These are phyloP conservation scores for Smithornis capensis DNA, from an alignment of 2,113 vertebrate genomes.

Conservation along the genomic window DNA sequence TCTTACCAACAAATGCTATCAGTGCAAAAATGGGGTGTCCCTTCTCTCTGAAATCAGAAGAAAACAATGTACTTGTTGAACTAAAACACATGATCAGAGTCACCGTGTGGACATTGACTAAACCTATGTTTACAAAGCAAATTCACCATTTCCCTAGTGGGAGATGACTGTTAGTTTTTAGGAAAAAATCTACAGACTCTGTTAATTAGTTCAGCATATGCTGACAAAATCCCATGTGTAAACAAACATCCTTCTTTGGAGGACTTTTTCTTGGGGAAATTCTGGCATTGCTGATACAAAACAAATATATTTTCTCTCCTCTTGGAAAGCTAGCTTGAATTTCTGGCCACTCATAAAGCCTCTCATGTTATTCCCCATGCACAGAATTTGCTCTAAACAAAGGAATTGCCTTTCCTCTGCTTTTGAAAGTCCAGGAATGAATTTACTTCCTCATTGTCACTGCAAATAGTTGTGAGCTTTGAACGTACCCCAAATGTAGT, in stretches of 20 bases:
- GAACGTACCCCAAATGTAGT: neutral
- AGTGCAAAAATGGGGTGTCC: neutral
- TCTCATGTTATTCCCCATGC: neutral
- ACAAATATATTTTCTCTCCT: neutral
- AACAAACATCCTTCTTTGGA: neutral
- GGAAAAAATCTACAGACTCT: neutral
- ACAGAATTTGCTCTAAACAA: neutral
- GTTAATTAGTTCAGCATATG: neutral
- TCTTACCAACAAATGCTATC: neutral
- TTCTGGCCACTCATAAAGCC: conserved; percentile 2
- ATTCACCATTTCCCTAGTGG: neutral
- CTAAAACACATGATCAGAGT: neutral
- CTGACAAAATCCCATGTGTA: neutral
- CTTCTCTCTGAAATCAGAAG: conserved; percentile 16
- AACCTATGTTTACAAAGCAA: neutral
- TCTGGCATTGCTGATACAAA: neutral
- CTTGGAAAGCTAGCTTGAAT: conserved; percentile 10
- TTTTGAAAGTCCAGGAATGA: neutral
- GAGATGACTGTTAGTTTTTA: neutral
- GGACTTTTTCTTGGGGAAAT: conserved; percentile 29
- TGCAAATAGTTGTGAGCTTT: neutral
- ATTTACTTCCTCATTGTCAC: conserved; percentile 4
- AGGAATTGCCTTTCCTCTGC: conserved; percentile 6
- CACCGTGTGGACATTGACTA: neutral
- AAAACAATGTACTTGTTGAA: neutral